Evolutionary conservation across 64 coral and sea anemone species (phyloP).

Genomic region (Montipora cactus): DNA sequence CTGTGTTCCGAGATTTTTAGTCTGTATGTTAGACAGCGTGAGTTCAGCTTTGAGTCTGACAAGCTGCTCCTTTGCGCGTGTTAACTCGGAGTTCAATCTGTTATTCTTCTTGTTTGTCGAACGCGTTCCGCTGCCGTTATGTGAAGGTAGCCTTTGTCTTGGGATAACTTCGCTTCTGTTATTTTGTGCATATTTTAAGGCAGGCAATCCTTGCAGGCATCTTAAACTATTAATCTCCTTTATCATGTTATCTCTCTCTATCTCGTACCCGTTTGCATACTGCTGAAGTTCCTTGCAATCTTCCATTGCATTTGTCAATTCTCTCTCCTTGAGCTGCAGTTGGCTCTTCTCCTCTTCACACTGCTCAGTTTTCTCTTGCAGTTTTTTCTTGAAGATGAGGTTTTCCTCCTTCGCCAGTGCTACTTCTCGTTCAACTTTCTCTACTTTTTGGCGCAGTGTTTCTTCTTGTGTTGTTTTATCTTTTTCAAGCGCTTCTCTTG

Average conservation of each 20-base stretch:
- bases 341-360: neutral
- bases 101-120: conserved; percentile 44
- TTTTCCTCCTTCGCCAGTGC: conserved; percentile 8
- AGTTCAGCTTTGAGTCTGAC: conserved; percentile 81
- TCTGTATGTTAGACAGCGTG: conserved; percentile 89
- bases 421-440: neutral
- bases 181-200: neutral
- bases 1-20: conserved; percentile 79
- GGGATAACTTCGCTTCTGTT: neutral
- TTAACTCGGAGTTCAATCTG: conserved; percentile 77
- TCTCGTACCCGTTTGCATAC: neutral
- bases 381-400: neutral
- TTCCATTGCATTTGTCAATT: conserved; percentile 11
- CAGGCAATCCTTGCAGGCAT: conserved; percentile 29
- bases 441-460: neutral
- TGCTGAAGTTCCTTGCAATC: neutral
- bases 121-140: neutral
- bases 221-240: conserved; percentile 48
- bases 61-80: conserved; percentile 82
- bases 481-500: neutral
- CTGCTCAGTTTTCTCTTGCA: conserved; percentile 6
- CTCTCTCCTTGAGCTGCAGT: conserved; percentile 24
- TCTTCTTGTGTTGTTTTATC: neutral
- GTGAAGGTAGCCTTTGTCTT: neutral
- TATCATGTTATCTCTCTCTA: conserved; percentile 30